These are phyloP conservation scores for Silurus asotus DNA, from an alignment of 2,113 vertebrate species.

Conservation along the genomic window DNA sequence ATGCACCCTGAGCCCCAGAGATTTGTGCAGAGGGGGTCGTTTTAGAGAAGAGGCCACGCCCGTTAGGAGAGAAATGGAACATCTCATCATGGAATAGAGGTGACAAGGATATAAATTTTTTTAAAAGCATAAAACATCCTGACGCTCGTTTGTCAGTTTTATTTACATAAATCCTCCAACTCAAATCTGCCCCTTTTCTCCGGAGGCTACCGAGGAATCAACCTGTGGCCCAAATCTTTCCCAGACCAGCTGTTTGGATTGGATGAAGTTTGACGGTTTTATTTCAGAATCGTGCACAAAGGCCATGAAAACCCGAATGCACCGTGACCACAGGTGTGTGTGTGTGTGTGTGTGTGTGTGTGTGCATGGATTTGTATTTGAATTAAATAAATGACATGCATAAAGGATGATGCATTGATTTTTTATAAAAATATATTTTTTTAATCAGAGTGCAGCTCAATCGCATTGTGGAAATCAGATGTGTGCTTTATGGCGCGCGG, in stretches of 20 bases:
- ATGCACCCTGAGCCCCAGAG: too few species aligned
- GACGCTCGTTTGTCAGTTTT: neutral
- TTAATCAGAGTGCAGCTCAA: neutral
- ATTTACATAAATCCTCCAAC: neutral
- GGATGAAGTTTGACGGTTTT: neutral
- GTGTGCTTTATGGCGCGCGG: conserved; percentile 8
- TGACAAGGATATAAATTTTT: neutral
- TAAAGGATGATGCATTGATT: neutral
- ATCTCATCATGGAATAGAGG: neutral
- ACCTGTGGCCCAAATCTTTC: neutral
- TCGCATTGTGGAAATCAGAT: neutral
- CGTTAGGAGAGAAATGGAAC: neutral
- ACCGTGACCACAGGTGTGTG: neutral
- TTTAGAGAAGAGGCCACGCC: neutral
- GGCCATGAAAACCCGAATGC: neutral
- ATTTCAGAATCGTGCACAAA: neutral
- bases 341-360: neutral
- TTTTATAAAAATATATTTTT: neutral
- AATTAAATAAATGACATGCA: neutral
- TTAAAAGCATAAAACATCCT: neutral
- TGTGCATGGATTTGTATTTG: neutral
- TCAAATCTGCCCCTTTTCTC: neutral
- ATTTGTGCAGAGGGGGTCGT: neutral
- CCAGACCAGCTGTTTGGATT: neutral
- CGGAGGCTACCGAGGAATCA: neutral